phyloP scores from a whole-genome alignment of 2,113 vertebrate genomes.

The Labrus mixtus region DNA sequence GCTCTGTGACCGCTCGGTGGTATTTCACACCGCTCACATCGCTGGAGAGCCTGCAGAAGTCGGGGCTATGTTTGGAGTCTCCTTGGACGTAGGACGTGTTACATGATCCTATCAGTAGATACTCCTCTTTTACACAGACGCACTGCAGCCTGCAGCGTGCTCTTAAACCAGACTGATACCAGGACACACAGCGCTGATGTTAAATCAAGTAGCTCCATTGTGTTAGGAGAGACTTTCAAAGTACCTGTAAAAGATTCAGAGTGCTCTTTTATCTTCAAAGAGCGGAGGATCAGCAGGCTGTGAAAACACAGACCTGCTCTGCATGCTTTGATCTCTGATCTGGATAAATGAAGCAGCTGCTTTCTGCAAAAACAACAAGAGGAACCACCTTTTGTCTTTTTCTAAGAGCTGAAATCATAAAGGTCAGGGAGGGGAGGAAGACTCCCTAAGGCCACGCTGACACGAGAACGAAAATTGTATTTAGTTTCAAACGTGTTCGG shows the following conservation, averaged over 20 bases:
- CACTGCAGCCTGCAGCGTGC: not conserved
- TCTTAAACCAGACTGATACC: not conserved
- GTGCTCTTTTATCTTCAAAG: slow-evolving; percentile 55
- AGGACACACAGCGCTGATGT: not conserved
- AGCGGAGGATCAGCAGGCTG: slow-evolving; percentile 24
- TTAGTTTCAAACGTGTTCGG: no score
- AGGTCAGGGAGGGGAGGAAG: not conserved
- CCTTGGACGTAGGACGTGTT: slow-evolving; percentile 40
- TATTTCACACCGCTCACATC: not conserved
- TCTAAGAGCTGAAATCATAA: not conserved
- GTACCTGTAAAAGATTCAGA: slow-evolving; percentile 6
- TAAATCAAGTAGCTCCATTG: not conserved
- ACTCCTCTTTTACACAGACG: slow-evolving; percentile 3
- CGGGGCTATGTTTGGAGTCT: slow-evolving; percentile 37
- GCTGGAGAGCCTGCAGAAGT: not conserved
- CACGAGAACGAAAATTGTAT: no score
- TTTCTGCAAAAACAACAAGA: not conserved
- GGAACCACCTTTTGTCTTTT: not conserved
- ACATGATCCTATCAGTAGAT: slow-evolving; percentile 15
- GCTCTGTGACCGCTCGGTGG: not conserved
- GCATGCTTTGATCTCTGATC: slow-evolving; percentile 42
- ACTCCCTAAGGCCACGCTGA: not conserved
- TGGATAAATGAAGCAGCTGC: slow-evolving; percentile 52
- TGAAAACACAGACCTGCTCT: not conserved
- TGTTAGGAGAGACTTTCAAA: not conserved